Base-by-base conservation (phyloP, 2,797 vertebrate species). In the Leptoclinus maculatus region DNA sequence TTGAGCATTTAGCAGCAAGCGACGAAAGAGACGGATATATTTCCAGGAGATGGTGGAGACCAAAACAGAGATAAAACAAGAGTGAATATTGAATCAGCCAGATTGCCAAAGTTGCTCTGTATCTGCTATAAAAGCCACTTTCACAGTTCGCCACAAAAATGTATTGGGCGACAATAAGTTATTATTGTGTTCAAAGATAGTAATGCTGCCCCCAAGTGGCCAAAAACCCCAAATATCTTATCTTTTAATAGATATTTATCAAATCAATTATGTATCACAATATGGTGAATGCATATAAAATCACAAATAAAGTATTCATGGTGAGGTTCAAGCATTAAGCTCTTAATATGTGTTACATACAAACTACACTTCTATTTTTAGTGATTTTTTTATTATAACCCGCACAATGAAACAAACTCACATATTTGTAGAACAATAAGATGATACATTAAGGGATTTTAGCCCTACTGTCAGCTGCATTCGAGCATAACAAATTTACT, bases 401-500 rank as follows among this genome's bases (percentile, higher is more conserved):
- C 25, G 11, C n/a, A 14, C 12, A 54, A 27, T 27, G 6, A 27
- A 54, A 60, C n/a, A 29, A 54, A 36, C 5, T 6, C 2, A 27
- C 23, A 39, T 3, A 68, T 45, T 14, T 68, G 2, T n/a, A 23
- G 2, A 38, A 39, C 45, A 43, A 47, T n/a, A n/a, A 11, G 5
- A 41, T 19, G 5, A 56, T 16, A 10, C 10, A 60, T 64, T 43
- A 69, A 72, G 23, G 49, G n/a, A 53, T 53, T 11, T 16, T 32
- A 21, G 16, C 7, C 4, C 6, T 66, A 0, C 57, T 66, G 45
- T 79, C 62, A 5, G 5, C 63, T 47, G 39, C 71, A 68, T 56
- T 51, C 74, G 81, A 67, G 14, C 25, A 57, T 8, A 47, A 3
- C n/a, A 66, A 66, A 80, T 62, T 14, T 1, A 47, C 45, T 47